Evolutionary conservation across 2,888 invertebrate species (phyloP).

Genomic region (Horisme vitalbata): DNA sequence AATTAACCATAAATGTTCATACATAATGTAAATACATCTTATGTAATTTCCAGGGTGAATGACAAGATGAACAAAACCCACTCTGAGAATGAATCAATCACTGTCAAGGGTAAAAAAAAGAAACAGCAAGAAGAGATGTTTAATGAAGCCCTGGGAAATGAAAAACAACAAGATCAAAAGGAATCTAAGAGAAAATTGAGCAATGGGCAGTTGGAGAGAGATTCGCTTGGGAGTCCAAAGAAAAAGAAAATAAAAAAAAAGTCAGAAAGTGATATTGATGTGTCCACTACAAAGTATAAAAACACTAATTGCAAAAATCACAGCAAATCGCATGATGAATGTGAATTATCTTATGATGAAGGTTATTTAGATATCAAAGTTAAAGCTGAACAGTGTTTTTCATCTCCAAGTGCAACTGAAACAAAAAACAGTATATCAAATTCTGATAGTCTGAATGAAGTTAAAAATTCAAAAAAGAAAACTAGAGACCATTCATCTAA

Average conservation of each 20-base stretch:
- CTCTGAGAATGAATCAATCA: conserved; percentile 27
- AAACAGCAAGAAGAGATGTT: conserved; percentile 24
- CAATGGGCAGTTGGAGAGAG: conserved; percentile 23
- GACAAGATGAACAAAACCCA: conserved; percentile 3
- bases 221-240: conserved; percentile 20
- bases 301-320: conserved; percentile 31
- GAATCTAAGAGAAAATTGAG: conserved; percentile 28
- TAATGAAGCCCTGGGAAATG: neutral
- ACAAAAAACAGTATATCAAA: conserved; percentile 33
- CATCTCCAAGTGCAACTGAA: conserved; percentile 24
- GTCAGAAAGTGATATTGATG: conserved; percentile 51
- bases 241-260: conserved; percentile 48
- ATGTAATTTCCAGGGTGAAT: conserved; percentile 18
- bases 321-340: conserved; percentile 6
- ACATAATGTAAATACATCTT: too few relatives aligned
- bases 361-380: conserved; percentile 49
- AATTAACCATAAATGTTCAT: too few relatives aligned
- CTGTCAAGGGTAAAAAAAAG: conserved; percentile 26
- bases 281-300: conserved; percentile 27
- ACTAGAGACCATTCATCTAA: conserved; percentile 18
- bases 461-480: conserved; percentile 7
- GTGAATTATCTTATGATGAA: conserved; percentile 38
- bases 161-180: neutral
- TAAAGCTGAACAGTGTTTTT: conserved; percentile 45
- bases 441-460: conserved; percentile 25